A percentile compares a stretch with the other conserved stretches of the same genome.
Evolutionary conservation across 2,888 invertebrate species (phyloP).

Genomic region (Smittia aterrima): DNA sequence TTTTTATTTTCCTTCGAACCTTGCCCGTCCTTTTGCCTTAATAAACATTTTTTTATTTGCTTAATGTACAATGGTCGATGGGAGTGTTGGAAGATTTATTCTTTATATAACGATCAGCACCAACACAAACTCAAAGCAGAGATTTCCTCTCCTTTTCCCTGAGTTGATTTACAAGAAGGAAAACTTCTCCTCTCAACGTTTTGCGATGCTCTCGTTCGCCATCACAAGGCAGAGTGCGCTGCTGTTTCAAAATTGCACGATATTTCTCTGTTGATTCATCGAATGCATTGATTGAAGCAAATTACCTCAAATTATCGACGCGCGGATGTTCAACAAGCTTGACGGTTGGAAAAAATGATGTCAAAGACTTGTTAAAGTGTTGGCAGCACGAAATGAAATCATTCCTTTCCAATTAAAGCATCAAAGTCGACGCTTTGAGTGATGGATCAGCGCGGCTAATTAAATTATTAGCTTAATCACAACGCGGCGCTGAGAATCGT

Average conservation of each 20-base stretch:
- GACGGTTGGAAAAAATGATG: no score
- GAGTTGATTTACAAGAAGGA: background rate
- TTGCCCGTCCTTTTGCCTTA: background rate
- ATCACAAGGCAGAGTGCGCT: constrained; percentile 32
- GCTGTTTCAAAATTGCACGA: no score
- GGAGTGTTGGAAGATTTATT: background rate
- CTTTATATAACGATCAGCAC: background rate
- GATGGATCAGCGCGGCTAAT: background rate
- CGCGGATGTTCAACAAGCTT: background rate
- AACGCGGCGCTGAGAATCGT: background rate
- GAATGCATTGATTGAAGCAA: background rate
- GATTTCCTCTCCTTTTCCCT: constrained; percentile 1
- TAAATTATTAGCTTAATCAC: background rate
- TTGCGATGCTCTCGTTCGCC: constrained; percentile 6
- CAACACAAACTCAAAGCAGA: background rate
- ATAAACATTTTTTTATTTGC: constrained; percentile 5
- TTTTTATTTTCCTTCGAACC: background rate
- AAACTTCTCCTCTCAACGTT: background rate
- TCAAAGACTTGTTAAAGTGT: background rate
- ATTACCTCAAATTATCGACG: constrained; percentile 4
- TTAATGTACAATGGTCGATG: background rate
- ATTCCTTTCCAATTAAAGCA: background rate
- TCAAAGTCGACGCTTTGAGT: background rate
- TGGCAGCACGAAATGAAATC: background rate
- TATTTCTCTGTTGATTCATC: background rate